A percentile compares a stretch with the other conserved stretches of the same genome.
Evolutionary conservation across 2,888 invertebrate species (phyloP).

Genomic region (Tetheella fluctuosa): DNA sequence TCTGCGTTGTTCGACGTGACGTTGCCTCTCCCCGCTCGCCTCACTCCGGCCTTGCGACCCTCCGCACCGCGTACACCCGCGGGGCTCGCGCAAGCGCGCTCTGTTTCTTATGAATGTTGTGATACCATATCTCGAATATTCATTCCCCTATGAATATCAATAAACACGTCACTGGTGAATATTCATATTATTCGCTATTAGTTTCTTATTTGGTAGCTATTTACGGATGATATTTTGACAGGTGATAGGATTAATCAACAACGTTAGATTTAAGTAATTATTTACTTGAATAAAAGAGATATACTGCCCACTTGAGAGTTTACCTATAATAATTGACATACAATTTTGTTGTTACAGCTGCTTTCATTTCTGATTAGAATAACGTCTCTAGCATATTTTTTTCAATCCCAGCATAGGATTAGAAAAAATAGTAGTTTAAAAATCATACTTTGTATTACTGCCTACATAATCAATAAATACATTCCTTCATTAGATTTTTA

Average conservation of each 20-base stretch:
- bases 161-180: constrained; percentile 2
- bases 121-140: constrained; percentile 55
- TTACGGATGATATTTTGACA: neutral
- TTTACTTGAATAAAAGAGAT: too few species aligned
- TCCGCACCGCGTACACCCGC: constrained; percentile 65
- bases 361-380: too few species aligned
- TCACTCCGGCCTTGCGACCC: constrained; percentile 79
- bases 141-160: constrained; percentile 16
- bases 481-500: too few species aligned
- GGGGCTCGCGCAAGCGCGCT: constrained; percentile 76
- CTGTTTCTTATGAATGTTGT: constrained; percentile 67
- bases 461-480: too few species aligned
- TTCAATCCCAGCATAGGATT: too few species aligned
- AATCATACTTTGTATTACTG: too few species aligned
- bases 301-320: too few species aligned
- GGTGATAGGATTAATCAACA: neutral
- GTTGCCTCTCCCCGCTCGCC: constrained; percentile 69
- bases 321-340: too few species aligned
- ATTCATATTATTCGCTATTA: neutral
- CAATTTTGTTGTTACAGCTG: too few species aligned
- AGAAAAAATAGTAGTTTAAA: too few species aligned
- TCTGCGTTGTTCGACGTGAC: constrained; percentile 81
- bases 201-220: neutral
- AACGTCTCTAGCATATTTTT: too few species aligned
- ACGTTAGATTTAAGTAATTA: too few species aligned